A percentile compares a stretch with the other conserved stretches of the same genome.
Conservation (phyloP, 2,113 vertebrate genomes). For the Numida meleagris region DNA sequence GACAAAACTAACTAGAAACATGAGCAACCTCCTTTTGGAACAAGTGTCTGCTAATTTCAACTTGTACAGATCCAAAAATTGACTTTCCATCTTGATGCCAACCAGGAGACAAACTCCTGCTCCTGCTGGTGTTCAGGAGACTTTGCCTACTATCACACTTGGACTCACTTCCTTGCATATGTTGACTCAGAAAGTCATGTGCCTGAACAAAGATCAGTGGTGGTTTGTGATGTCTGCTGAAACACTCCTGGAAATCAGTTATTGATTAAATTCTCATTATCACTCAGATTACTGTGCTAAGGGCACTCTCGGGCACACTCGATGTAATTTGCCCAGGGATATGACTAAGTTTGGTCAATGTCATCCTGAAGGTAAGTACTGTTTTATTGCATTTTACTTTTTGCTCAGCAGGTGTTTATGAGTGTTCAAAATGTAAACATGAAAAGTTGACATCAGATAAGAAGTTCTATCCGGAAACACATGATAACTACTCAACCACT, state of each 20-base stretch:
- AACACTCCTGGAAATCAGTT: background rate
- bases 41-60: background rate
- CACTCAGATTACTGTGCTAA: background rate
- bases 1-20: background rate
- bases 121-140: background rate
- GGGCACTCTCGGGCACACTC: background rate
- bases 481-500: background rate
- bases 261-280: constrained; percentile 24
- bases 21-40: background rate
- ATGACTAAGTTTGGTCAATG: background rate
- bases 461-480: background rate
- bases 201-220: constrained; percentile 34
- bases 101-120: background rate
- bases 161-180: background rate
- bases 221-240: background rate
- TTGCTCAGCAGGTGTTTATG: background rate
- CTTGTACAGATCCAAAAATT: background rate
- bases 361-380: background rate
- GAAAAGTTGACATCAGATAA: constrained; percentile 25
- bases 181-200: background rate
- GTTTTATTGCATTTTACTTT: constrained; percentile 3
- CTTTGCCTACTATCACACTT: background rate
- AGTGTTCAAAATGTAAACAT: constrained; percentile 2
- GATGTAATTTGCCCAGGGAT: background rate
- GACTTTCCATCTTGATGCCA: background rate